Conservation (phyloP, 2,888 invertebrate genomes). For the Tryphoninae sp. region DNA sequence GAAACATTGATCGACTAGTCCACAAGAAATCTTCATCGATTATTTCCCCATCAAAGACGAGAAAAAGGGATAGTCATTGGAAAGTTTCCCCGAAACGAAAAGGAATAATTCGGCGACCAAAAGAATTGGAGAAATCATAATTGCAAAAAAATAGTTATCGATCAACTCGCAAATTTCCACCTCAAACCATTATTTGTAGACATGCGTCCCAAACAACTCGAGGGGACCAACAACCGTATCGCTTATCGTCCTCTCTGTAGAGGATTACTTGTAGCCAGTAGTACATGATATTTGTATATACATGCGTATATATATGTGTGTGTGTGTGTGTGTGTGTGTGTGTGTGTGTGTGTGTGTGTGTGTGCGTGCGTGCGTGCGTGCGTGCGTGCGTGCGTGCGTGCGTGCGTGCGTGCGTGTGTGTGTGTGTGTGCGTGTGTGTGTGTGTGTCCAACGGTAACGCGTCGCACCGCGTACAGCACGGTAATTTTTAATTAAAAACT, state of each 20-base stretch:
- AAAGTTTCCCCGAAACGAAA: not conserved
- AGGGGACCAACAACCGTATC: not conserved
- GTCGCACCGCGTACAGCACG: conserved; percentile 43
- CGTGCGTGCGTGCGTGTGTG: too few species aligned
- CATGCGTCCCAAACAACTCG: not conserved
- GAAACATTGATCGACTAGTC: not conserved
- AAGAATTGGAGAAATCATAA: not conserved
- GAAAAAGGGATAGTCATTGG: not conserved
- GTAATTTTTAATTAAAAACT: conserved; percentile 72
- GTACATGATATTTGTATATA: not conserved
- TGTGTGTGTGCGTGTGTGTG: too few species aligned
- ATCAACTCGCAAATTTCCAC: not conserved
- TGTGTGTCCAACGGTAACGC: conserved; percentile 11
- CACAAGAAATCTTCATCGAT: too few species aligned
- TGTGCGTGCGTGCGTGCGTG: too few species aligned
- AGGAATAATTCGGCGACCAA: not conserved
- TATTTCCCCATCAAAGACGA: too few species aligned
- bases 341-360: too few species aligned
- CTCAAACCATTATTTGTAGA: not conserved
- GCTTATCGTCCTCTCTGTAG: not conserved
- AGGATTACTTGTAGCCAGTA: not conserved
- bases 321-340: too few species aligned
- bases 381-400: too few species aligned
- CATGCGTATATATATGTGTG: conserved; percentile 4
- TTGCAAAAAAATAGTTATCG: not conserved